Conservation (phyloP, 2,888 invertebrate genomes). For the Eilema depressum region DNA sequence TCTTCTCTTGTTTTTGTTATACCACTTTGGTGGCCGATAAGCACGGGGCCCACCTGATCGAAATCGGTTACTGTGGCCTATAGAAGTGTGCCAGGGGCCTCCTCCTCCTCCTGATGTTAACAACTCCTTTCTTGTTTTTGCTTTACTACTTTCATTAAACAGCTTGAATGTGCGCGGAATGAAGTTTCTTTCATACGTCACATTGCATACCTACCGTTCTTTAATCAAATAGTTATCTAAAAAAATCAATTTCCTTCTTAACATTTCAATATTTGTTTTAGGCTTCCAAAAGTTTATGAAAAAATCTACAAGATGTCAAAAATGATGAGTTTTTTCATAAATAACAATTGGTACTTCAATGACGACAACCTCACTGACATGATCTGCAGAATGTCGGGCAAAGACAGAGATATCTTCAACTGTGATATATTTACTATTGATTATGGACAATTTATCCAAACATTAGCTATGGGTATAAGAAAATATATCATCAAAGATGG, state of each 20-base stretch:
- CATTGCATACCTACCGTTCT: no score
- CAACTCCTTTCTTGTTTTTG: no score
- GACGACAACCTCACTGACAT: slow-evolving; percentile 38
- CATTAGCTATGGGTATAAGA: slow-evolving; percentile 52
- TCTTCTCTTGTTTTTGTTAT: no score
- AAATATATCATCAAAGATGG: slow-evolving; percentile 56
- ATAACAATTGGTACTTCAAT: slow-evolving; percentile 45
- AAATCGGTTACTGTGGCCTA: no score
- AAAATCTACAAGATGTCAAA: slow-evolving; percentile 41
- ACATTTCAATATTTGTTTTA: slow-evolving; percentile 25
- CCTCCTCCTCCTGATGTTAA: no score
- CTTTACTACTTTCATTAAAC: no score
- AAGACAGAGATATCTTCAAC: slow-evolving; percentile 51
- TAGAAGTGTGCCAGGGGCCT: no score
- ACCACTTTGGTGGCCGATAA: no score
- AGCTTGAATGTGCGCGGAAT: no score
- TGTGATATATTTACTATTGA: slow-evolving; percentile 49
- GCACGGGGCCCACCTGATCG: no score
- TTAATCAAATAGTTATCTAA: no score
- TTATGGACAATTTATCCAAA: slow-evolving; percentile 40
- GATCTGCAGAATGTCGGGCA: slow-evolving; percentile 29
- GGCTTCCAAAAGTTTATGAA: slow-evolving; percentile 48
- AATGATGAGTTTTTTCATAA: slow-evolving; percentile 42
- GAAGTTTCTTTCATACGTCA: no score
- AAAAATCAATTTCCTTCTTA: background rate